Conservation (phyloP, 2,113 vertebrate genomes). For the Cyprinodon tularosa region DNA sequence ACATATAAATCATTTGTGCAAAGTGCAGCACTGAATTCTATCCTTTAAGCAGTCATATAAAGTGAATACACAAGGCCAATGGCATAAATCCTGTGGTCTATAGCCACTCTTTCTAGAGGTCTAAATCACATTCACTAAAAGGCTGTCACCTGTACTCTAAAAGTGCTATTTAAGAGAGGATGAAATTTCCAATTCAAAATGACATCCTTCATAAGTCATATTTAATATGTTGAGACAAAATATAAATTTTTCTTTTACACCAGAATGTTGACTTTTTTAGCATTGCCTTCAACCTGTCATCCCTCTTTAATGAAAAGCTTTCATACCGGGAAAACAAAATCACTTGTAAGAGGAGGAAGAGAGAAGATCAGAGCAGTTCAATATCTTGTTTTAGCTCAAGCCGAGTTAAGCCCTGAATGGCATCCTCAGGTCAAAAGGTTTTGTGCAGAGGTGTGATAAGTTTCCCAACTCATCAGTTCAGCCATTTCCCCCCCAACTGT, state of each 20-base stretch:
- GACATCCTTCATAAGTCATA: background rate
- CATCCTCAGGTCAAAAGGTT: background rate
- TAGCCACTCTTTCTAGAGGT: background rate
- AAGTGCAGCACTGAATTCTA: background rate
- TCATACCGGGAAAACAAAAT: background rate
- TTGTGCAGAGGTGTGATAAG: background rate
- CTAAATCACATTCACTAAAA: background rate
- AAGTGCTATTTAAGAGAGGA: background rate
- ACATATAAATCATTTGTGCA: background rate
- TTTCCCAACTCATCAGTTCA: background rate
- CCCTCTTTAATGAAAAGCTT: background rate
- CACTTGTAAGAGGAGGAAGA: background rate
- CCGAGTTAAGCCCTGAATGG: background rate
- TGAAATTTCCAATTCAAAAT: background rate
- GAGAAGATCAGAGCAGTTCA: background rate
- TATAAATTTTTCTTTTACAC: background rate
- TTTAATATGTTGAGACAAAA: background rate
- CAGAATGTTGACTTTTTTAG: background rate
- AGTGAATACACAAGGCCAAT: background rate
- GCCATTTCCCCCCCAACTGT: background rate
- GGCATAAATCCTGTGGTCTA: conserved; percentile 22
- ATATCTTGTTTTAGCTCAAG: background rate
- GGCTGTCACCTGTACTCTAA: background rate
- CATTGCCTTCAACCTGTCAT: background rate
- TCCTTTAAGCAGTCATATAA: background rate